Evolutionary conservation across 1,140 invertebrate genomes (phyloP).

Genomic region (Teleopsis dalmanni): DNA sequence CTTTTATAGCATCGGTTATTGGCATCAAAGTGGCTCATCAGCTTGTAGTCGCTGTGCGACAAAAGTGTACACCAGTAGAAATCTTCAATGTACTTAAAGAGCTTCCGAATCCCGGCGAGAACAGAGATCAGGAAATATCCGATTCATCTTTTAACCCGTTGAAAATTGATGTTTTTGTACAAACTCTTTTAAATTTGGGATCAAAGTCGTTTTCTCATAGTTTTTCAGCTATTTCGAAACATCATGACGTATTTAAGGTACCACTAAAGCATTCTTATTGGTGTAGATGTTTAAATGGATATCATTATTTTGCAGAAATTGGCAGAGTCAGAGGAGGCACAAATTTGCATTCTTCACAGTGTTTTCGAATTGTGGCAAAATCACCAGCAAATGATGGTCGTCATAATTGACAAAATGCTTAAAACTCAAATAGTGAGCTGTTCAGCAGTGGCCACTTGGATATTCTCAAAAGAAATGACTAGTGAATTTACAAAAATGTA

Average conservation of each 20-base stretch:
- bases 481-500: constrained; percentile 90
- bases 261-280: constrained; percentile 5
- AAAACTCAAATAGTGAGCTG: constrained; percentile 97
- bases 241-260: constrained; percentile 88
- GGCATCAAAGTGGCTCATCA: constrained; percentile 78
- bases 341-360: constrained; percentile 88
- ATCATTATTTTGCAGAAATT: constrained; percentile 54
- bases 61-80: constrained; percentile 84
- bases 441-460: constrained; percentile 95
- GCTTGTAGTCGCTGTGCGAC: constrained; percentile 74
- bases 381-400: constrained; percentile 95
- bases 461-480: constrained; percentile 95
- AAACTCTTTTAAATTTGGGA: constrained; percentile 86
- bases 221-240: constrained; percentile 95
- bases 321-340: constrained; percentile 89
- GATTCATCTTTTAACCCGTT: constrained; percentile 72
- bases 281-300: neutral
- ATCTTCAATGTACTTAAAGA: constrained; percentile 82
- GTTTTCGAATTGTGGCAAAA: constrained; percentile 90
- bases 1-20: constrained; percentile 59
- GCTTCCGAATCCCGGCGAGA: constrained; percentile 69
- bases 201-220: constrained; percentile 97
- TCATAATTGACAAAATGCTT: constrained; percentile 93
- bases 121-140: constrained; percentile 56
- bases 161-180: constrained; percentile 95